phyloP scores from a whole-genome alignment of 2,888 invertebrate genomes.

The Cheiracanthium punctorium region DNA sequence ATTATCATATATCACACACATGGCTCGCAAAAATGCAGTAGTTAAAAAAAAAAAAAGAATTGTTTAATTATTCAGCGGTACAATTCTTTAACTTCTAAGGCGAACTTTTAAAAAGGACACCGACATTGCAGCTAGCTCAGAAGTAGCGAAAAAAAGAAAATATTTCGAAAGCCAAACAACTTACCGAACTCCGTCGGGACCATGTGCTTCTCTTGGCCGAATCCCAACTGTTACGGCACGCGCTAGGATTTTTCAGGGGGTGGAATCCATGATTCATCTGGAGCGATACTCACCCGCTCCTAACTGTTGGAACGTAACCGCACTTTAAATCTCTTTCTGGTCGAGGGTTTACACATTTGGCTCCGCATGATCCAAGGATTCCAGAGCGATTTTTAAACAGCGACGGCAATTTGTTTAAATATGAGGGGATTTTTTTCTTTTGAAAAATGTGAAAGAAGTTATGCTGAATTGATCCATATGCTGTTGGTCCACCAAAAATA shows the following conservation, averaged over 20 bases:
- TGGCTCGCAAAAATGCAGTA: too few species aligned
- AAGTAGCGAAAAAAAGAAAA: not conserved
- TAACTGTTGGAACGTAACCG: constrained; percentile 33
- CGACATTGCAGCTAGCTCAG: not conserved
- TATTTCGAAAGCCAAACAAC: not conserved
- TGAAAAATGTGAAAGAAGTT: too few species aligned
- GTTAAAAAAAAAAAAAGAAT: not conserved
- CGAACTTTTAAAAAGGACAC: not conserved
- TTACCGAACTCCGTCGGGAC: constrained; percentile 16
- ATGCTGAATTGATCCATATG: too few species aligned
- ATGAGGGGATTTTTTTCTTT: too few species aligned
- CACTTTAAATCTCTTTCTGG: constrained; percentile 46
- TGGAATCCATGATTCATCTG: constrained; percentile 29
- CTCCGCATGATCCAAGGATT: too few species aligned
- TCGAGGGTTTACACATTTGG: constrained; percentile 53
- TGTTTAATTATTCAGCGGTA: too few species aligned
- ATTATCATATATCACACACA: too few species aligned
- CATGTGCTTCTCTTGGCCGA: constrained; percentile 28
- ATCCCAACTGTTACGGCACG: constrained; percentile 60
- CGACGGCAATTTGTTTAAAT: too few species aligned
- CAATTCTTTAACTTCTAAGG: too few species aligned
- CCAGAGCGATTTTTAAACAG: too few species aligned
- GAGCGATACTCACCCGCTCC: constrained; percentile 25
- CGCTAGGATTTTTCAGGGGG: constrained; percentile 20
- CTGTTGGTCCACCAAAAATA: too few species aligned